Conservation (phyloP, 2,888 invertebrate genomes). For the Dicroscelio sp. region DNA sequence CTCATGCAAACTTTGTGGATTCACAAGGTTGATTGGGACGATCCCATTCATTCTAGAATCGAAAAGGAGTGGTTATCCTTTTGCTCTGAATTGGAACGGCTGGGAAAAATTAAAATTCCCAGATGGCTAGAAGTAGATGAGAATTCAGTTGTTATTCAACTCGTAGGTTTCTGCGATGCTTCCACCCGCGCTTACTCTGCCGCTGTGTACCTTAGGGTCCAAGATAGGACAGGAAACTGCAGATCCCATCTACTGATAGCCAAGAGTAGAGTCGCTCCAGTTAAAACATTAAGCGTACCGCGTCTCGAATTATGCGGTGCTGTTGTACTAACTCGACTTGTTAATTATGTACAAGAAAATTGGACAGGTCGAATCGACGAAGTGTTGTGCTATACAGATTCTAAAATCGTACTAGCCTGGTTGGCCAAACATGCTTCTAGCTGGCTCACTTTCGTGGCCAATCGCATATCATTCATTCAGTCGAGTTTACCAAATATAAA, state of each 20-base stretch:
- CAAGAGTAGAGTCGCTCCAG: too few species aligned
- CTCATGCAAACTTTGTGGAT: constrained; percentile 6
- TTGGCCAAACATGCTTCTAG: not conserved
- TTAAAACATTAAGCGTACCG: too few species aligned
- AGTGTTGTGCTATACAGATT: not conserved
- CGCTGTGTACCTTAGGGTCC: not conserved
- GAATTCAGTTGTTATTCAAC: too few species aligned
- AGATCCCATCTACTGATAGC: not conserved
- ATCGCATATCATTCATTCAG: not conserved
- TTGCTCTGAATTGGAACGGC: not conserved
- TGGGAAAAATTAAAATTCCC: not conserved
- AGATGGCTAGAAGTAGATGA: not conserved
- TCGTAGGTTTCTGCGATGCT: constrained; percentile 28
- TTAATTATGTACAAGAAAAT: too few species aligned
- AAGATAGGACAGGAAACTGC: not conserved
- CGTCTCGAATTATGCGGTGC: too few species aligned
- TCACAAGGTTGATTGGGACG: not conserved
- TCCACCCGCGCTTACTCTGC: not conserved
- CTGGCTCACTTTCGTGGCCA: not conserved
- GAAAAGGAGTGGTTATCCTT: not conserved
- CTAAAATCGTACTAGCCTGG: not conserved
- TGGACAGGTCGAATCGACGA: too few species aligned
- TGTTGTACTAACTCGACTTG: too few species aligned
- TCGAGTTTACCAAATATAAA: not conserved
- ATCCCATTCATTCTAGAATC: not conserved